These are phyloP conservation scores for Synanthedon formicaeformis DNA, from an alignment of 2,888 invertebrate genomes.

Conservation along the genomic window DNA sequence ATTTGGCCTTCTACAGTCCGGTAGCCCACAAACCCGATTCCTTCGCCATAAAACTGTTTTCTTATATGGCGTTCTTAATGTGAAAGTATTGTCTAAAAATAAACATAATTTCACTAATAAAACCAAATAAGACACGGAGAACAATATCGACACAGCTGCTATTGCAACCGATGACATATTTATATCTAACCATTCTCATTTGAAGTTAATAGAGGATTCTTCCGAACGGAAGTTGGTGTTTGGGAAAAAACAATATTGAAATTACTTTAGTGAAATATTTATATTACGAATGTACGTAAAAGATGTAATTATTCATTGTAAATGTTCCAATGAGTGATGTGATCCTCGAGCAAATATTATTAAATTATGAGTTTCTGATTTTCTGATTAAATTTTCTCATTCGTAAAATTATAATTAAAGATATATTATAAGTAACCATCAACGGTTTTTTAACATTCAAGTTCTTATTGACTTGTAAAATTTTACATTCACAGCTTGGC, in stretches of 20 bases:
- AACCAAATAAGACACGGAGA: neutral
- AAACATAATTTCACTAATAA: neutral
- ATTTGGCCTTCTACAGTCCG: constrained; percentile 3
- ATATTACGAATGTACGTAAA: too few relatives aligned
- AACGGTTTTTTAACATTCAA: too few relatives aligned
- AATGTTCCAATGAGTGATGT: too few relatives aligned
- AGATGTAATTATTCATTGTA: too few relatives aligned
- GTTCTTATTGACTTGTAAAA: too few relatives aligned
- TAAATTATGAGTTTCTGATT: too few relatives aligned
- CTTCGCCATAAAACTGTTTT: constrained; percentile 9
- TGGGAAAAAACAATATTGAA: neutral
- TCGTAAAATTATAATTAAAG: too few relatives aligned
- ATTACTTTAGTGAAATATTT: neutral
- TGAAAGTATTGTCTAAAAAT: constrained; percentile 1
- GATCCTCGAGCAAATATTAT: too few relatives aligned
- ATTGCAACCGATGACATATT: neutral
- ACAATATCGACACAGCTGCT: neutral
- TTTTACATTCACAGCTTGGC: too few relatives aligned
- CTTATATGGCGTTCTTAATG: neutral
- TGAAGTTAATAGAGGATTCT: neutral
- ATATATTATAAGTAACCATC: too few relatives aligned
- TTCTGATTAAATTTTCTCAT: too few relatives aligned
- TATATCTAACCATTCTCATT: neutral
- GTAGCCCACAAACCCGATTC: constrained; percentile 47
- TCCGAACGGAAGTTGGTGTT: neutral